phyloP scores from a whole-genome alignment of 2,113 vertebrate species.

The Scopus umbretta region DNA sequence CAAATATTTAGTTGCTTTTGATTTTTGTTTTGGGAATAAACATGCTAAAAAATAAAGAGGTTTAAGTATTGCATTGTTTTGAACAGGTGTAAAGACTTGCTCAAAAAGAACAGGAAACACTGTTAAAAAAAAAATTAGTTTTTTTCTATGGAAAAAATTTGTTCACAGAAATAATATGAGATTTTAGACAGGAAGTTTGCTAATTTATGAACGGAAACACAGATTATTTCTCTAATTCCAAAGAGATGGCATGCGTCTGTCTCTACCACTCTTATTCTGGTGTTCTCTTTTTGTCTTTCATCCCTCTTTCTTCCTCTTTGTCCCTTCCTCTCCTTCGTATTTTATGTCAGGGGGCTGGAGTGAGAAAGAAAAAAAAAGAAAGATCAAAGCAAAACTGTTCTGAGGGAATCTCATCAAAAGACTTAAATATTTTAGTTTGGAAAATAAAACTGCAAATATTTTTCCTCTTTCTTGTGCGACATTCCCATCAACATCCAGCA shows the following conservation, averaged over 20 bases:
- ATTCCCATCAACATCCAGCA: background rate
- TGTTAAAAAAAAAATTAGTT: too few relatives aligned
- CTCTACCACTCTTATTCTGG: background rate
- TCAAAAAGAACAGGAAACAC: background rate
- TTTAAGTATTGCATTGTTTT: background rate
- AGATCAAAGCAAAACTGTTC: background rate
- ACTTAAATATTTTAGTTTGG: background rate
- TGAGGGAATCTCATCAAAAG: background rate
- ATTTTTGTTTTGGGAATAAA: background rate
- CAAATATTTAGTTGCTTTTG: background rate
- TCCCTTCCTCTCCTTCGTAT: background rate
- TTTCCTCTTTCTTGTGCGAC: background rate
- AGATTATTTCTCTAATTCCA: background rate
- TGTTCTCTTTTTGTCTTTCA: background rate
- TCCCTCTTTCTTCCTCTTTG: background rate
- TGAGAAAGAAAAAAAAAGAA: too few relatives aligned
- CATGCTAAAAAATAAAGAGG: background rate
- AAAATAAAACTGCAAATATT: background rate
- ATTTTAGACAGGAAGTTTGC: background rate
- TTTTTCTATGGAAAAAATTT: background rate
- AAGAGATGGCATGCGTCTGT: background rate
- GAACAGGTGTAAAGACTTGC: background rate
- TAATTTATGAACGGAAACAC: background rate
- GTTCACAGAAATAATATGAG: background rate
- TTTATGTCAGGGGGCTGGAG: too few relatives aligned